Conservation (phyloP, 2,797 vertebrate species). For the Euphonia xanthogaster region DNA sequence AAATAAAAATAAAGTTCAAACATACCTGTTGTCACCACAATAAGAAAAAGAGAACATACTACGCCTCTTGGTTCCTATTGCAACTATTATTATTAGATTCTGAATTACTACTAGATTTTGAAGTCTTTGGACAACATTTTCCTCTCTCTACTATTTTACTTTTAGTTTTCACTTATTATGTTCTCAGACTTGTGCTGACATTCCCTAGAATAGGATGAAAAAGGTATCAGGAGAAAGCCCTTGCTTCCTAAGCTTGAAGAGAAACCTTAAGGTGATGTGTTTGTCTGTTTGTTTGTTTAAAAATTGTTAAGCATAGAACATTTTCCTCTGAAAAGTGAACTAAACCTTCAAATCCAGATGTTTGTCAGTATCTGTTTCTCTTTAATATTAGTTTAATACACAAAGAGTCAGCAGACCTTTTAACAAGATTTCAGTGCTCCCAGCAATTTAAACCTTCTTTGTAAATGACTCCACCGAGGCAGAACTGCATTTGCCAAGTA, state of each 20-base stretch:
- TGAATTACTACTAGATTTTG: neutral
- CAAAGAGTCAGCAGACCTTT: neutral
- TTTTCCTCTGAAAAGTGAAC: neutral
- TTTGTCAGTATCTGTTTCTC: neutral
- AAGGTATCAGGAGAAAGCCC: neutral
- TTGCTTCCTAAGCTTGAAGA: neutral
- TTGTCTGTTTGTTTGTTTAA: neutral
- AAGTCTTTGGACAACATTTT: neutral
- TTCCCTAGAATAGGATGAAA: neutral
- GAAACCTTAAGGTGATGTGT: neutral
- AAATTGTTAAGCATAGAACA: neutral
- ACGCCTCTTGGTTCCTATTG: neutral
- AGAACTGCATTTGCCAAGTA: neutral
- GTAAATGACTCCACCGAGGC: neutral
- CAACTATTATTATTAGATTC: neutral
- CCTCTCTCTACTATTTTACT: neutral
- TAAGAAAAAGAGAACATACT: neutral
- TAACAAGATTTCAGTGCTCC: neutral
- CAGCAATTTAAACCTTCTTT: neutral
- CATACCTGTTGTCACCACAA: rapidly evolving
- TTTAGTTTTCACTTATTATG: neutral
- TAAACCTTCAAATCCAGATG: neutral
- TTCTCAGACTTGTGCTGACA: neutral
- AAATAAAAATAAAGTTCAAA: neutral
- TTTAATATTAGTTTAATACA: neutral